phyloP scores from a whole-genome alignment of 1,140 invertebrate species.

The Mercenaria mercenaria region DNA sequence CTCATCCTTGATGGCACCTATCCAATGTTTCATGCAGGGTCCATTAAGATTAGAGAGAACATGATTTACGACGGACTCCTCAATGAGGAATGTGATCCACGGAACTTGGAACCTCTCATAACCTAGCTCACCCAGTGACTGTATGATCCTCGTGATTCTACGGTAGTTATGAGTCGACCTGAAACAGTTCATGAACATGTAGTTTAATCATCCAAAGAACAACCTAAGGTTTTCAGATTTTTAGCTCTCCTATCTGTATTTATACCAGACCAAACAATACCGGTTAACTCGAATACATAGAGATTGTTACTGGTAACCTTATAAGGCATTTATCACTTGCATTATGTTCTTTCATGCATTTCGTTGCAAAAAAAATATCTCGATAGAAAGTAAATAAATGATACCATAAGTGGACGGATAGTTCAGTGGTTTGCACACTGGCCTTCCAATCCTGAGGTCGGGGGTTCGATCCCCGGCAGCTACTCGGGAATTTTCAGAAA shows the following conservation, averaged over 20 bases:
- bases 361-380: too few species aligned
- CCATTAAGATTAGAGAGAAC: not conserved
- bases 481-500: too few species aligned
- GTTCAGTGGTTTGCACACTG: too few species aligned
- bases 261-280: not conserved
- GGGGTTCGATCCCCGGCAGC: too few species aligned
- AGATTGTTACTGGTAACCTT: too few species aligned
- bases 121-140: conserved; percentile 25
- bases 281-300: too few species aligned
- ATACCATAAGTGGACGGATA: too few species aligned
- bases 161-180: conserved; percentile 45
- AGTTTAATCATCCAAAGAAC: too few species aligned
- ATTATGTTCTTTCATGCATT: too few species aligned
- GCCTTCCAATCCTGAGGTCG: too few species aligned
- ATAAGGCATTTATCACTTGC: too few species aligned
- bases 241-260: not conserved
- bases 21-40: conserved; percentile 7
- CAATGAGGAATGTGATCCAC: conserved; percentile 16
- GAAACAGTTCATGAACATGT: conserved; percentile 19
- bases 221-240: not conserved
- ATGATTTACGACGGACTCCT: not conserved
- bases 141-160: conserved; percentile 38
- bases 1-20: conserved; percentile 28
- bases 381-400: too few species aligned
- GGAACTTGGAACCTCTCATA: conserved; percentile 28